Base-by-base conservation (phyloP, 2,888 invertebrate genomes). In the Ditula angustiorana region DNA sequence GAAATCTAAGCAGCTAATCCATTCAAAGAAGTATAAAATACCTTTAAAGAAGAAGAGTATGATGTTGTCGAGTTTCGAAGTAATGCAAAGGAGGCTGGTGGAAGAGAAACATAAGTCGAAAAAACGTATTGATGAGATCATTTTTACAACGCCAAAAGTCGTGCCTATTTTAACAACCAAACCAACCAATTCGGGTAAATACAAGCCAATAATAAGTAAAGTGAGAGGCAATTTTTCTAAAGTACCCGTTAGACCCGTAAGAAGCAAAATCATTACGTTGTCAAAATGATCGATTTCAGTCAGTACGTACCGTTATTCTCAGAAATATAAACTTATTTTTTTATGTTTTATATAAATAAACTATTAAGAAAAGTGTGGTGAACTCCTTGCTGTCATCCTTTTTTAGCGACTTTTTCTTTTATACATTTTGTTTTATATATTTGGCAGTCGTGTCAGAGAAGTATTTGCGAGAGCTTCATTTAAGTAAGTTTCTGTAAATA, bases 21-120 rank as follows among this genome's bases (percentile, higher is more conserved):
- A 78, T 35, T 74, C 83, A 0, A 92, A 91, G 72, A 91, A 86
- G 53, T 92, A 83, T 62, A 89, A 85, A 10, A 77, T 91, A 13
- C 91, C 92, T 0, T 67, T 92, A 28, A 92, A 92, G 71, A 90
- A 85, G 68, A 84, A 82, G 16, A 91, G 79, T 55, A 88, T 90
- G 88, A 90, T 87, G 52, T 70, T 90, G 5, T 91, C 92, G 0
- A 85, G 85, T 55, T 90, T 88, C 10, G 91, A 91, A 70, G 76
- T 83, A 7, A 73, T 86, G 46, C 50, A 90, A 41, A 80, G 88
- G 24, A 89, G 82, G 67, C 74, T 86, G 44, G 85, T 82, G 0
- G 87, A 86, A 79, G 77, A 19, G 63, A 63, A 71, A 0, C 69
- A 73, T 5, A 73, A 74, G 0, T 58, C 67, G 0, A 77, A 79